Evolutionary conservation across 2,113 vertebrate species (phyloP), one percentile per base, ranked within the genome.

Genomic region (Arothron firmamentum): DNA sequence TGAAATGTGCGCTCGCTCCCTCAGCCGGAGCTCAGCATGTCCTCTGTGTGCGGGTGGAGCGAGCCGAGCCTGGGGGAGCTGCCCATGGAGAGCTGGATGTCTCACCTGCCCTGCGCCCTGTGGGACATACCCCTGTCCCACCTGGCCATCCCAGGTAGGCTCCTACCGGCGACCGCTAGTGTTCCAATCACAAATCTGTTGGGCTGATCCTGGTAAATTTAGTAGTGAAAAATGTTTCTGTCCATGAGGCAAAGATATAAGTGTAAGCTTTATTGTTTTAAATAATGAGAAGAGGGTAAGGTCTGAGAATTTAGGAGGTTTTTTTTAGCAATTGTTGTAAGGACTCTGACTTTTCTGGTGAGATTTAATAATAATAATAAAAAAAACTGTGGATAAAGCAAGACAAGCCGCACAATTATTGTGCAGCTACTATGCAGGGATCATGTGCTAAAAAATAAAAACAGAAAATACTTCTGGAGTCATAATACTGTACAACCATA

Each of bases 121-220:
- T 93, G 93, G 94, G 92, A 94, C 65, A 62, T 85, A 38, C 93
- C 94, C 0, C 87, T 98, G 14, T 88, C 86, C 78, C 90, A 93
- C 53, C 79, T 98, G 70, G 90, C 94, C 70, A 93, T 97, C 79
- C 95, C 95, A 62, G 95, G 95, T 97, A 92, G 43, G 70, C 51
- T 51, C 47, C 21, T 38, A 17, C 49, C 46, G 59, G 23, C 47
- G 15, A 9, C 3, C 45, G 6, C 1, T n/a, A 45, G 12, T 45
- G 43, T 15, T 45, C 43, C 16, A 9, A 31, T 31, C 28, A 7
- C 28, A 31, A 31, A 7, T 9, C 28, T 6, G 3, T 31, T 31
- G 3, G 8, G 8, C 4, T 31, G 28, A 31, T 31, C 28, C 28
- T 31, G 28, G 5, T 31, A 31, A n/a, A n/a, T n/a, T n/a, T n/a